phyloP scores from a whole-genome alignment of 2,888 invertebrate species.

The Julus scandinavius region DNA sequence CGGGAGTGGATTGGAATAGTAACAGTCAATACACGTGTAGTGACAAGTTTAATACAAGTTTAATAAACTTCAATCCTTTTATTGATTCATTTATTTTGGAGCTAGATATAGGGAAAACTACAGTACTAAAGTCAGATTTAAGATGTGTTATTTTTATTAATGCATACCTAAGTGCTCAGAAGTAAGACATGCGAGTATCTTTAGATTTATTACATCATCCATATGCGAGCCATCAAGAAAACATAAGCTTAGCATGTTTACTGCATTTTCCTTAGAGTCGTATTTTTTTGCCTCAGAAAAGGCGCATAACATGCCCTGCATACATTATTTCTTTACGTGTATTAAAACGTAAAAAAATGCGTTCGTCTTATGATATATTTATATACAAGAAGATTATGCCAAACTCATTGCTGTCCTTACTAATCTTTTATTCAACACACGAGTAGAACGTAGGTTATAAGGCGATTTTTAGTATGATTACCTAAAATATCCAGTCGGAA shows the following conservation, averaged over 20 bases:
- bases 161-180: background rate
- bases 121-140: background rate
- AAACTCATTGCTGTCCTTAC: conserved; percentile 1
- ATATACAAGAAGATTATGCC: background rate
- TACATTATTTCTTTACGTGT: background rate
- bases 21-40: too few species aligned
- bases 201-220: conserved; percentile 12
- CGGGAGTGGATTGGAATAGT: too few species aligned
- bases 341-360: conserved; percentile 17
- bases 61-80: background rate
- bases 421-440: conserved; percentile 27
- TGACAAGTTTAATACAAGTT: too few species aligned
- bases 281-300: background rate
- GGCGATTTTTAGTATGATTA: conserved; percentile 35
- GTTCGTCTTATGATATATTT: conserved; percentile 39
- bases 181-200: background rate
- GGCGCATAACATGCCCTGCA: background rate
- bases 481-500: background rate
- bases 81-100: background rate
- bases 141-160: conserved; percentile 39
- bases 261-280: background rate
- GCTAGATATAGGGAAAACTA: background rate
- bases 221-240: background rate
- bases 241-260: conserved; percentile 30
- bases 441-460: conserved; percentile 2